Evolutionary conservation across 2,797 vertebrate genomes (phyloP).

Genomic region (Perodicticus potto): DNA sequence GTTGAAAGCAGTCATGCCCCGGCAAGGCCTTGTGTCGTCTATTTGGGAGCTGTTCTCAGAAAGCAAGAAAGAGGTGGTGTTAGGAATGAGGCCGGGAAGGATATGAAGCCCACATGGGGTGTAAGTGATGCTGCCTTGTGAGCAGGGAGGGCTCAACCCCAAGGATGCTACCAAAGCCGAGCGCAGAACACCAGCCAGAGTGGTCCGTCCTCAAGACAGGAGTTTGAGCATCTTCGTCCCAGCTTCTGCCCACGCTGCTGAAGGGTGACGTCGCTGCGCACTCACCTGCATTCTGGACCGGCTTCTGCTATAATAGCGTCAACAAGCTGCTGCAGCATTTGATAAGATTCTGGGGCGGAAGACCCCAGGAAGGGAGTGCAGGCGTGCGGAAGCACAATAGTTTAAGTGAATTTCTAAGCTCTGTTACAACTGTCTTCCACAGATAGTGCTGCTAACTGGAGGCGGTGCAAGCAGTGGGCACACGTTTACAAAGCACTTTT

Average conservation of each 20-base stretch:
- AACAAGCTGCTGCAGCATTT: no score
- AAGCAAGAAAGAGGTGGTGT: background rate
- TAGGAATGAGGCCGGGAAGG: background rate
- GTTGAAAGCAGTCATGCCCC: background rate
- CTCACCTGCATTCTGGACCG: background rate
- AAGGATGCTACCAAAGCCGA: fast-evolving
- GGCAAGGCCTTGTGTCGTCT: background rate
- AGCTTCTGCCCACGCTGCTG: background rate
- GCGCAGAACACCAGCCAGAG: no score
- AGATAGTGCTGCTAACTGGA: background rate
- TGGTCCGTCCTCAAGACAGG: background rate
- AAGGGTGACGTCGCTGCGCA: background rate
- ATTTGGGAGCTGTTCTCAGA: background rate
- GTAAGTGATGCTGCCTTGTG: no score
- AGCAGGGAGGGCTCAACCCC: background rate
- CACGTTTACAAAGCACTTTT: background rate
- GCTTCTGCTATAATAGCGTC: no score
- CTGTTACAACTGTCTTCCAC: background rate
- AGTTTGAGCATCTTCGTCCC: background rate
- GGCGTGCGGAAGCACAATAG: fast-evolving
- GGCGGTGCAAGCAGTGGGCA: background rate
- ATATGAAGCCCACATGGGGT: fast-evolving
- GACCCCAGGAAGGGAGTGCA: background rate
- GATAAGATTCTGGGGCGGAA: background rate
- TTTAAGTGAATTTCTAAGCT: background rate